Percentiles rank a stretch among this genome's conserved stretches.
Evolutionary conservation across 1,140 invertebrate species (phyloP).

Genomic region (Drosophila kohkoa): DNA sequence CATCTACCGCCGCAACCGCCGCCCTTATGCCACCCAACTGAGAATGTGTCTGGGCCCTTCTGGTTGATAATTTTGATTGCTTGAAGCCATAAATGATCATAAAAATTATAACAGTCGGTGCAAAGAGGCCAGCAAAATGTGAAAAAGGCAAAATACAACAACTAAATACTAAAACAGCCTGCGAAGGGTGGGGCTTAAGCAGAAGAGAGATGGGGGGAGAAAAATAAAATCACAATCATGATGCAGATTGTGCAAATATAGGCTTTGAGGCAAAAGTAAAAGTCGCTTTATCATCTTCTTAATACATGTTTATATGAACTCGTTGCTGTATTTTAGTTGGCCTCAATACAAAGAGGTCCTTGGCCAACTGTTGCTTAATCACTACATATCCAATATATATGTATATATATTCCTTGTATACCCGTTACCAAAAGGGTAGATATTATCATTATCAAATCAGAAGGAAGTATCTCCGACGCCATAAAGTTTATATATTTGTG

Average conservation of each 20-base stretch:
- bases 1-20: constrained; percentile 1
- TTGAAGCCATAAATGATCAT: constrained; percentile 81
- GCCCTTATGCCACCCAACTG: constrained; percentile 31
- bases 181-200: neutral
- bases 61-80: constrained; percentile 80
- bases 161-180: constrained; percentile 27
- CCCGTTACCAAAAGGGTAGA: too few relatives aligned
- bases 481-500: too few relatives aligned
- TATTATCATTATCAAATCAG: too few relatives aligned
- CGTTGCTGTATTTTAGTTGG: too few relatives aligned
- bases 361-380: too few relatives aligned
- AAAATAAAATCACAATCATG: constrained; percentile 44
- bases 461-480: too few relatives aligned
- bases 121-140: constrained; percentile 40
- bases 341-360: too few relatives aligned
- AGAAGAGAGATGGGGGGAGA: too few relatives aligned
- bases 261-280: constrained; percentile 61
- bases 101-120: constrained; percentile 81
- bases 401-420: too few relatives aligned
- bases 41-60: constrained; percentile 37
- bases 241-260: constrained; percentile 57
- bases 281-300: constrained; percentile 60
- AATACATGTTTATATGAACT: constrained; percentile 9
- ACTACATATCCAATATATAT: too few relatives aligned
- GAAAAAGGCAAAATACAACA: constrained; percentile 29